Percentiles rank a stretch among this genome's conserved stretches.
phyloP scores from a whole-genome alignment of 2,797 vertebrate species.

The Clarias fuscus region DNA sequence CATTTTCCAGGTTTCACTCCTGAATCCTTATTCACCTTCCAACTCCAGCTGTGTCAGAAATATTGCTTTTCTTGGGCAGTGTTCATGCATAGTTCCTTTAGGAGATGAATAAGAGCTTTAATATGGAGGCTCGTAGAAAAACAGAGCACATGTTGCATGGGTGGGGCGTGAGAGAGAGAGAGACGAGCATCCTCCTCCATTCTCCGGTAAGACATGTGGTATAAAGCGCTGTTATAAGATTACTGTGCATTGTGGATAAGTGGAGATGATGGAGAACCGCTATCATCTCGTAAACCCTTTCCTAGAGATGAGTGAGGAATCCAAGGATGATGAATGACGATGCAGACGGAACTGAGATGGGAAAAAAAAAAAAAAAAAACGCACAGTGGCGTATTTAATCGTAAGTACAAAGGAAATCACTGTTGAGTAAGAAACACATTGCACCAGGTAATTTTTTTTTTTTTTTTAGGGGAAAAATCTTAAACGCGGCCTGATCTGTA shows the following conservation, averaged over 20 bases:
- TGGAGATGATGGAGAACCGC: constrained; percentile 25
- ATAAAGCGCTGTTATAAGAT: constrained; percentile 14
- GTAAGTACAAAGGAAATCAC: neutral
- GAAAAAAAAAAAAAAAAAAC: too few species aligned
- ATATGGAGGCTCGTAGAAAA: constrained; percentile 25
- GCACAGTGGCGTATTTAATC: neutral
- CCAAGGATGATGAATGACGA: neutral
- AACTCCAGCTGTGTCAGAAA: constrained; percentile 10
- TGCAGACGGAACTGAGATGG: neutral
- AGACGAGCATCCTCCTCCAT: neutral
- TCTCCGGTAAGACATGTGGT: constrained; percentile 11
- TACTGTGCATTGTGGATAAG: constrained; percentile 4
- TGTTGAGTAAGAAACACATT: neutral
- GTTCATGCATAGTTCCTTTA: constrained; percentile 44
- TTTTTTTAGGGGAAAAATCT: neutral
- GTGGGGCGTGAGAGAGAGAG: neutral
- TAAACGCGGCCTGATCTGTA: neutral
- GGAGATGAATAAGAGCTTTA: constrained; percentile 37
- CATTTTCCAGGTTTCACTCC: neutral
- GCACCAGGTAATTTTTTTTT: neutral
- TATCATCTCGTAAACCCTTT: constrained; percentile 16
- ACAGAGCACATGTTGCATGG: constrained; percentile 16
- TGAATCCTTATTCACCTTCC: constrained; percentile 7
- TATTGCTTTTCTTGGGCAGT: constrained; percentile 23
- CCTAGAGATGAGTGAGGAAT: constrained; percentile 11